Percentiles rank a stretch among this genome's conserved stretches.
These are phyloP conservation scores for Tolypeutes matacus DNA, from an alignment of 2,797 vertebrate genomes.

Conservation along the genomic window DNA sequence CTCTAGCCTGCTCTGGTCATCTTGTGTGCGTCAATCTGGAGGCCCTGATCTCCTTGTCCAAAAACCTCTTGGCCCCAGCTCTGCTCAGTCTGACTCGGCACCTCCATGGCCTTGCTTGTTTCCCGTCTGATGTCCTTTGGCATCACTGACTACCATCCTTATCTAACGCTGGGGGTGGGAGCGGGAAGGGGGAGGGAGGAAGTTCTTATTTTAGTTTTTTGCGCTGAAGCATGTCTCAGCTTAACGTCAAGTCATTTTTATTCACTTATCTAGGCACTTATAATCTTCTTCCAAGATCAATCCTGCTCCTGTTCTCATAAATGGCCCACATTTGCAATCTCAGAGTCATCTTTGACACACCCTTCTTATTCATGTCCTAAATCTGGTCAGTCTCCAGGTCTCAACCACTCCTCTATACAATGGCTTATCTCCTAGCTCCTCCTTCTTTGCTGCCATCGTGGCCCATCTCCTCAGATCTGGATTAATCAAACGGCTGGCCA, in stretches of 20 bases:
- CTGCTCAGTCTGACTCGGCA: neutral
- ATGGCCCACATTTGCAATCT: neutral
- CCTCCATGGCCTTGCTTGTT: neutral
- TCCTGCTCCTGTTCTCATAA: neutral
- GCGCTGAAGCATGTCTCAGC: neutral
- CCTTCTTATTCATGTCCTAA: neutral
- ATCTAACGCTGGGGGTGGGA: neutral
- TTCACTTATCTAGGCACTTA: neutral
- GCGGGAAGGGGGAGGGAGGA: fast-evolving
- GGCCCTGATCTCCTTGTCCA: neutral
- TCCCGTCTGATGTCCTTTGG: neutral
- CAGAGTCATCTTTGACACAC: neutral
- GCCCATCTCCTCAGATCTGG: neutral
- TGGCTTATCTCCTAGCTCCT: neutral
- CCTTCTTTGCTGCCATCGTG: neutral
- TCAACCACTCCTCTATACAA: neutral
- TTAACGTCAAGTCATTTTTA: neutral
- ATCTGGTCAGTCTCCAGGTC: neutral
- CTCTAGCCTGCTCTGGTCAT: neutral
- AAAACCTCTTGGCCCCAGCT: neutral
- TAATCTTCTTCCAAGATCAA: neutral
- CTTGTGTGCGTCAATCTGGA: no score
- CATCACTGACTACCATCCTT: neutral
- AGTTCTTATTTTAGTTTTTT: neutral
- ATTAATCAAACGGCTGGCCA: neutral